These are phyloP conservation scores for Drosophila nr. fundita DNA, from an alignment of 2,888 invertebrate genomes.

Conservation along the genomic window DNA sequence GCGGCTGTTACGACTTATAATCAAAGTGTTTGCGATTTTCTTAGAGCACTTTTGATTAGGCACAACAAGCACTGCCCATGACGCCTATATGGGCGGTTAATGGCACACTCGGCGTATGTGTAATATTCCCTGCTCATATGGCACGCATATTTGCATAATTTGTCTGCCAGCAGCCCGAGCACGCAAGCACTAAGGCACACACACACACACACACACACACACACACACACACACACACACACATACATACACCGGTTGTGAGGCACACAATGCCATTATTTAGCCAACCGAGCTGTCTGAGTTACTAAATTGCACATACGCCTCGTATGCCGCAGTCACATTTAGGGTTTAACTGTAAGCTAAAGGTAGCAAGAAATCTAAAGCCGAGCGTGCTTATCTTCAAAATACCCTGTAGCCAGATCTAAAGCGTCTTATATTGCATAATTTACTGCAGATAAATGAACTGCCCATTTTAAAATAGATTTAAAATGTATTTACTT, in stretches of 20 bases:
- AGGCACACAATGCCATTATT: constrained; percentile 68
- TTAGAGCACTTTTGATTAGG: constrained; percentile 65
- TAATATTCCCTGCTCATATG: constrained; percentile 74
- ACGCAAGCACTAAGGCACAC: constrained; percentile 5
- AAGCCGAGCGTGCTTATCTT: neutral
- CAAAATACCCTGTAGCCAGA: neutral
- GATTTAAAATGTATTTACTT: neutral
- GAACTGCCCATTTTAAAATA: neutral
- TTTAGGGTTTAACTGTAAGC: constrained; percentile 24
- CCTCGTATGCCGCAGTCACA: constrained; percentile 56
- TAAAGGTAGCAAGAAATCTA: constrained; percentile 15
- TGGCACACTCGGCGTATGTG: constrained; percentile 75
- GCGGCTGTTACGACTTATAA: constrained; percentile 42
- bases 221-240: constrained; percentile 5
- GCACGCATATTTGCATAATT: constrained; percentile 76
- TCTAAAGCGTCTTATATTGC: neutral
- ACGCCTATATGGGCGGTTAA: constrained; percentile 54
- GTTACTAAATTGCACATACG: constrained; percentile 78
- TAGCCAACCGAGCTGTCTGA: constrained; percentile 71
- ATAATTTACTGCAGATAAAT: neutral
- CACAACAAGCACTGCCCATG: constrained; percentile 44
- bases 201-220: constrained; percentile 8
- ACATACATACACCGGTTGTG: neutral
- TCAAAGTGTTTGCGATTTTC: constrained; percentile 49
- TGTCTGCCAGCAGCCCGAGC: constrained; percentile 40